Conservation (phyloP, 2,113 vertebrate species). For the Actinemys pallida region DNA sequence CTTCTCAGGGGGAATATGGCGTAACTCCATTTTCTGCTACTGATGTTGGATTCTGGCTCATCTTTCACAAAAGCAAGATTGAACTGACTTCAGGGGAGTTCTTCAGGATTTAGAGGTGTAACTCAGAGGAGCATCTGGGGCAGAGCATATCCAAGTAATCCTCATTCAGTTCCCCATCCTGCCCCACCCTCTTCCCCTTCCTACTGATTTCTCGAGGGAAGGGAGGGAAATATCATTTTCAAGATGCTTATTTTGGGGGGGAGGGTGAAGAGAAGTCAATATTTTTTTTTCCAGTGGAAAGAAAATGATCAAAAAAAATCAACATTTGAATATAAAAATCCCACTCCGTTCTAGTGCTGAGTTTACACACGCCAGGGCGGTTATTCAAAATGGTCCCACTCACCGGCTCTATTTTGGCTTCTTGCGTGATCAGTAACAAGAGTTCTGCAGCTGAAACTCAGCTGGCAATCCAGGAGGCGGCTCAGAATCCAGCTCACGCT, state of each 20-base stretch:
- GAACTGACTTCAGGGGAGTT: background rate
- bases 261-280: background rate
- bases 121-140: background rate
- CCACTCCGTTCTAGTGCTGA: background rate
- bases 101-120: background rate
- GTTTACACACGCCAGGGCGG: background rate
- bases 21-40: background rate
- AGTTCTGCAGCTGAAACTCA: background rate
- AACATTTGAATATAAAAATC: background rate
- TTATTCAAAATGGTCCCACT: background rate
- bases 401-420: background rate
- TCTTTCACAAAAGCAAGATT: background rate
- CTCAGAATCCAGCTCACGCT: rapidly evolving
- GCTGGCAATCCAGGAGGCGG: background rate
- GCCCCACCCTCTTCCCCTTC: background rate
- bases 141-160: background rate
- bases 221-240: background rate
- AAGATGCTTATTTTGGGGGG: background rate
- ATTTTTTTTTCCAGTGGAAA: background rate
- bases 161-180: background rate
- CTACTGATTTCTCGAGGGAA: background rate
- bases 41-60: background rate
- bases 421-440: conserved; percentile 33
- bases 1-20: background rate
- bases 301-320: no score